Conservation (phyloP, 2,113 vertebrate genomes). For the Tragelaphus buxtoni region DNA sequence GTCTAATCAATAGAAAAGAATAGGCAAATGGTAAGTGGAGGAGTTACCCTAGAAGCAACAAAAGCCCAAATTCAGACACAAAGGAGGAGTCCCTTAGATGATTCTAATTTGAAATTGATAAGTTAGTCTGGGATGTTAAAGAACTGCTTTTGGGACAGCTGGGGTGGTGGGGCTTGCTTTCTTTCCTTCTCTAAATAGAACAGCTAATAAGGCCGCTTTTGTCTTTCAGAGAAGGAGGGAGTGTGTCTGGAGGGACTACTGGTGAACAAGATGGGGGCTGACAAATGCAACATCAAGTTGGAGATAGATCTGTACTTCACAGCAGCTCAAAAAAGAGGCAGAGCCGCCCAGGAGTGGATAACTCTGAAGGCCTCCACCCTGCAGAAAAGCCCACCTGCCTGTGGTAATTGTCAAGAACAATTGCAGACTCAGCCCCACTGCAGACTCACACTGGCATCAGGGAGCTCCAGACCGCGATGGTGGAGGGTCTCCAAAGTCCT, state of each 20-base stretch:
- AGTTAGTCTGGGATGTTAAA: background rate
- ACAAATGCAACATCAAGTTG: background rate
- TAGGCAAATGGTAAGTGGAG: background rate
- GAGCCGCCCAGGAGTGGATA: background rate
- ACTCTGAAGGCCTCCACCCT: background rate
- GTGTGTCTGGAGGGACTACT: background rate
- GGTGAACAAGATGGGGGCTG: background rate
- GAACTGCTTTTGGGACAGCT: background rate
- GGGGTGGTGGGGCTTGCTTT: background rate
- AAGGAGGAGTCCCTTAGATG: background rate
- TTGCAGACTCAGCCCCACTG: background rate
- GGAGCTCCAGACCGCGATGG: background rate
- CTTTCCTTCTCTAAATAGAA: background rate
- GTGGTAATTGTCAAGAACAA: background rate
- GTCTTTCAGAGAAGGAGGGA: background rate
- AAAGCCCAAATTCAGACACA: background rate
- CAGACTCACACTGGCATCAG: accelerated
- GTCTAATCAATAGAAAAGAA: background rate
- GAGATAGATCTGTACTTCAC: background rate
- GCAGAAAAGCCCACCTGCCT: background rate
- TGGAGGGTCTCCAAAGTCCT: background rate
- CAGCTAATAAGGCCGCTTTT: background rate
- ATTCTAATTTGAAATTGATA: background rate
- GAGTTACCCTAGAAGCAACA: background rate
- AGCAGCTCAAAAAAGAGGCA: background rate